Base-by-base conservation (phyloP, 2,797 vertebrate species). In the Hypotaenidia philippensis region DNA sequence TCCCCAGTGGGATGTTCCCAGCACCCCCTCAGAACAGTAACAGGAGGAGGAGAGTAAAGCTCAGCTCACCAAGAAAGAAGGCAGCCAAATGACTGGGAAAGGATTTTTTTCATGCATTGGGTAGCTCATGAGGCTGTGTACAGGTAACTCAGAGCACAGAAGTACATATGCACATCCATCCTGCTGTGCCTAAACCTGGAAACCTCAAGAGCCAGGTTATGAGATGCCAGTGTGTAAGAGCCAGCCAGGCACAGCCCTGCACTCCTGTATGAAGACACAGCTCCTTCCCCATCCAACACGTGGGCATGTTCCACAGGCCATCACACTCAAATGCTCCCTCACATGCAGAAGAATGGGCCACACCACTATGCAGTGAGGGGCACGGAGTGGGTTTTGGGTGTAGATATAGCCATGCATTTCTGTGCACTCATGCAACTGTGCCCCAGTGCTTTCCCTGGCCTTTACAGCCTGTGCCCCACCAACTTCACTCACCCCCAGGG, bases 251-350 rank as follows among this genome's bases (percentile, higher is more conserved):
- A 9, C 12, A 53, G 47, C 74, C 27, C 44, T 1, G 2, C 64
- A 50, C 12, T n/a, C 26, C 19, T 3, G 0, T 0, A 10, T 49
- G 55, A 49, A 79, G n/a, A 23, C 29, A 36, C 29, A 79, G 2
- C 27, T 74, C 36, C 69, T 41, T 87, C 45, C 32, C 29, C 38
- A 29, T 22, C n/a, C 38, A 45, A 4, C 55, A 5, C 0, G 0
- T 27, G 57, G 25, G 26, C 8, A 12, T 0, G 1, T 25, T 10
- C 65, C 1, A 4, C 27, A 49, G 77, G 61, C 19, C 59, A 65
- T 17, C 12, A 7, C 14, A 16, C 45, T 32, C 21, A 22, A 50
- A 47, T 7, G 17, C 12, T 94, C 10, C 45, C n/a, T 84, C 31
- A 9, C 8, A 9, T 23, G 47, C 70, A 61, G 68, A 20, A 56